Evolutionary conservation across 2,888 invertebrate genomes (phyloP).

Genomic region (Notocelia uddmanniana): DNA sequence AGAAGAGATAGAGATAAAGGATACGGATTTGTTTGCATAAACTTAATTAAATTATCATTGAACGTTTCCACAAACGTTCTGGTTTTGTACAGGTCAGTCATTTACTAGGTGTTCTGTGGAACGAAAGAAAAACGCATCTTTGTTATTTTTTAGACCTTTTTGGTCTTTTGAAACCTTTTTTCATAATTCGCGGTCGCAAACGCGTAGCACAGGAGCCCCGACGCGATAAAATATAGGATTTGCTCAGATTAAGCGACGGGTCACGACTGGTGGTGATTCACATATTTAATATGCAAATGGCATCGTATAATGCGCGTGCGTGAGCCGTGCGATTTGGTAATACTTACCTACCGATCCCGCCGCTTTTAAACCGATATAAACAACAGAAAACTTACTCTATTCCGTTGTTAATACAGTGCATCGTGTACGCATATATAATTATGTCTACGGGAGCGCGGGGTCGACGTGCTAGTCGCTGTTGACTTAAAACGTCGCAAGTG

Average conservation of each 20-base stretch:
- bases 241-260: constrained; percentile 46
- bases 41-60: too few species aligned
- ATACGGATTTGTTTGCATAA: too few species aligned
- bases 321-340: constrained; percentile 53
- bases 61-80: neutral
- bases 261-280: constrained; percentile 49
- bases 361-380: neutral
- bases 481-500: neutral
- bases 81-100: too few species aligned
- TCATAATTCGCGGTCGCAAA: neutral
- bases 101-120: too few species aligned
- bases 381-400: neutral
- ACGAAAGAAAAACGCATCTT: too few species aligned
- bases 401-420: neutral
- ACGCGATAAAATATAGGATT: constrained; percentile 43
- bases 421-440: neutral
- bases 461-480: constrained; percentile 40
- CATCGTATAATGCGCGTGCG: constrained; percentile 52
- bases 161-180: too few species aligned
- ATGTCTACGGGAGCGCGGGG: constrained; percentile 36
- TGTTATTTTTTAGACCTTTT: too few species aligned
- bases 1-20: too few species aligned
- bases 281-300: constrained; percentile 57
- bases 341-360: constrained; percentile 46
- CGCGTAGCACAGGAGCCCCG: constrained; percentile 4